phyloP scores from a whole-genome alignment of 2,113 vertebrate genomes.

The Apeltes quadracus region DNA sequence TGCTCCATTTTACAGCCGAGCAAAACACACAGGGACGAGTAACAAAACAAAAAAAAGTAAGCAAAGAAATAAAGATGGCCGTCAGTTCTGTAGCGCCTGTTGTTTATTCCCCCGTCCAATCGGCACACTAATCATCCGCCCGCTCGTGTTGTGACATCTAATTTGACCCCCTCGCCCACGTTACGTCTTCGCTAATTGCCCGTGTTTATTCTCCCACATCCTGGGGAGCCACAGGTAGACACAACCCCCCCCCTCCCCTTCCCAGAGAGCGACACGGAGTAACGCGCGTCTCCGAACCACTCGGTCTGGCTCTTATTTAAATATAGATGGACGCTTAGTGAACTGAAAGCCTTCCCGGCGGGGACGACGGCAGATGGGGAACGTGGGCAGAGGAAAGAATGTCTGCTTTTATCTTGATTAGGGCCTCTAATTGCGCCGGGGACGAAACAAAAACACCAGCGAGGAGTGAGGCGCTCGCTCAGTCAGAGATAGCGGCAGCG shows the following conservation, averaged over 20 bases:
- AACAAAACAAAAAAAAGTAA: constrained; percentile 71
- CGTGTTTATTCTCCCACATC: constrained; percentile 66
- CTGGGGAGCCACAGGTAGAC: constrained; percentile 54
- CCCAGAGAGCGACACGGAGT: constrained; percentile 6
- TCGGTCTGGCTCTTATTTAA: constrained; percentile 58
- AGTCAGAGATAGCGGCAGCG: constrained; percentile 24
- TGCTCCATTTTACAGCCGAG: constrained; percentile 64
- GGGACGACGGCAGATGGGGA: constrained; percentile 57
- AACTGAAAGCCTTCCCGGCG: constrained; percentile 58
- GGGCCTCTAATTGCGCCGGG: constrained; percentile 16
- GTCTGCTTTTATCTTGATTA: constrained; percentile 55
- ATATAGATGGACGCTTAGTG: constrained; percentile 66
- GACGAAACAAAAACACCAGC: constrained; percentile 51
- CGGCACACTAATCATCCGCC: constrained; percentile 50
- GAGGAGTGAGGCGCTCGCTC: constrained; percentile 21
- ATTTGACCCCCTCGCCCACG: constrained; percentile 57
- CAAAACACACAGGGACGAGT: constrained; percentile 38
- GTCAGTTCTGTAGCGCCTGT: constrained; percentile 38
- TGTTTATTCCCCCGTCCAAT: constrained; percentile 43
- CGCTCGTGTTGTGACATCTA: constrained; percentile 66
- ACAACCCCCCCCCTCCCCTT: no score
- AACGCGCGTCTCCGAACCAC: constrained; percentile 52
- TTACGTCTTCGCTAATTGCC: constrained; percentile 64
- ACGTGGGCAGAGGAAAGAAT: constrained; percentile 32
- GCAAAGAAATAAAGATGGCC: constrained; percentile 58